phyloP scores from a whole-genome alignment of 2,888 invertebrate genomes.

The Corbicula japonica region DNA sequence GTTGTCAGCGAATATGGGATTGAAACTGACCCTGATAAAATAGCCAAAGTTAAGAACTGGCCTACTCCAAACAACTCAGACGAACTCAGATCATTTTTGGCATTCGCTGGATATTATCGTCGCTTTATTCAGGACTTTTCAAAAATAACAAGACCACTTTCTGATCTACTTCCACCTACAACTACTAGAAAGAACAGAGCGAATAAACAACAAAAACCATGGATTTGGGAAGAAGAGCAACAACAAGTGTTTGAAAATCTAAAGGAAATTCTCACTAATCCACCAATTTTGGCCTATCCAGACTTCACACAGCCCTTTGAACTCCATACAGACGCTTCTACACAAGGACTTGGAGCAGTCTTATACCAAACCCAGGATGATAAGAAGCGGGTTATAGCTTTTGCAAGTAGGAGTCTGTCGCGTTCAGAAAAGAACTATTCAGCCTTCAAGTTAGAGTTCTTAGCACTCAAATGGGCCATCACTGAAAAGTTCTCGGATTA shows the following conservation, averaged over 20 bases:
- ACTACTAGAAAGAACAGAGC: conserved; percentile 7
- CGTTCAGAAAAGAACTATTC: conserved; percentile 18
- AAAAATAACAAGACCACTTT: conserved; percentile 49
- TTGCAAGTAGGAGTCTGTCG: conserved; percentile 18
- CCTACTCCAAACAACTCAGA: conserved; percentile 12
- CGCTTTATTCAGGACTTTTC: conserved; percentile 50
- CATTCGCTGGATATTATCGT: conserved; percentile 33
- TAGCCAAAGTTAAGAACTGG: conserved; percentile 33
- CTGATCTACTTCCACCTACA: conserved; percentile 38
- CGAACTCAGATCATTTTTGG: conserved; percentile 19
- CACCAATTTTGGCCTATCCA: conserved; percentile 33
- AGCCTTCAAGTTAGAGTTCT: conserved; percentile 26
- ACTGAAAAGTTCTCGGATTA: conserved; percentile 21
- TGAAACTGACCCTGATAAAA: conserved; percentile 21
- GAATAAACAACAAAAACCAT: conserved; percentile 16
- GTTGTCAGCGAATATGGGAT: conserved; percentile 34
- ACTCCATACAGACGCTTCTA: conserved; percentile 30
- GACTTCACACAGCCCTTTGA: conserved; percentile 29
- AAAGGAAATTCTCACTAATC: conserved; percentile 19
- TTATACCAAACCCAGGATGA: conserved; percentile 19
- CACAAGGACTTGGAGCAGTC: conserved; percentile 13
- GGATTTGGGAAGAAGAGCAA: conserved; percentile 20
- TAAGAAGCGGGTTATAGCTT: conserved; percentile 24
- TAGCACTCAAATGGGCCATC: conserved; percentile 19
- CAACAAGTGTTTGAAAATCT: conserved; percentile 21